Evolutionary conservation across 1,140 invertebrate genomes (phyloP), one percentile per base, ranked within the genome.

Genomic region (Aphelinus certus): DNA sequence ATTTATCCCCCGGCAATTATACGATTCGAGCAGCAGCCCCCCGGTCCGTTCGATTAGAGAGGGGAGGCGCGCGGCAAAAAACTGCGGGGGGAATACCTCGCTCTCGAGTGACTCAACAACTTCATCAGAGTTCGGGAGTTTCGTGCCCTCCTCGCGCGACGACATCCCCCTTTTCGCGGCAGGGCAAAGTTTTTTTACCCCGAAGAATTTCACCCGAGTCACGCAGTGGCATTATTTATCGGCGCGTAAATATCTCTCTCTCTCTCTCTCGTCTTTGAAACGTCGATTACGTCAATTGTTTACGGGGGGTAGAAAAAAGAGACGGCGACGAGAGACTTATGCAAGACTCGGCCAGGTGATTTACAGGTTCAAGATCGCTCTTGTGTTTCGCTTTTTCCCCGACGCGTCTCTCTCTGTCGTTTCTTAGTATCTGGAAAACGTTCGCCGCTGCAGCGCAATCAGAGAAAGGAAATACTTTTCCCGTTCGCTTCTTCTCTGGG

Each of bases 351-450:
- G 1, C 5, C 7, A 60, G 55, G 55, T 66, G 63, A 73, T 73
- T 73, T 73, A 73, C 71, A 73, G 71, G 71, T 73, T 73, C 71
- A 73, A 73, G 63, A 66, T 58, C 70, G 71, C 42, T 26, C 26
- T 26, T 26, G 26, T 26, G 26, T 26, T 26, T 26, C 26, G 26
- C 26, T 26, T 26, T 26, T 26, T 26, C 26, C 26, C 26, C 26
- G 26, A 26, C 26, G 26, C 26, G 26, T 26, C 26, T 26, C 26
- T 26, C 26, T 26, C 26, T 26, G 26, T 26, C 26, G 26, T 26
- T 26, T 26, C 26, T 26, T 26, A 26, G 26, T 26, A 26, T 26
- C 26, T 26, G 26, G 26, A 26, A 26, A 26, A 26, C 26, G 26
- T 26, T 26, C 26, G 26, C 26, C 26, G 26, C 26, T 26, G 26